Evolutionary conservation across 2,797 vertebrate species (phyloP).

Genomic region (Streptopelia turtur): DNA sequence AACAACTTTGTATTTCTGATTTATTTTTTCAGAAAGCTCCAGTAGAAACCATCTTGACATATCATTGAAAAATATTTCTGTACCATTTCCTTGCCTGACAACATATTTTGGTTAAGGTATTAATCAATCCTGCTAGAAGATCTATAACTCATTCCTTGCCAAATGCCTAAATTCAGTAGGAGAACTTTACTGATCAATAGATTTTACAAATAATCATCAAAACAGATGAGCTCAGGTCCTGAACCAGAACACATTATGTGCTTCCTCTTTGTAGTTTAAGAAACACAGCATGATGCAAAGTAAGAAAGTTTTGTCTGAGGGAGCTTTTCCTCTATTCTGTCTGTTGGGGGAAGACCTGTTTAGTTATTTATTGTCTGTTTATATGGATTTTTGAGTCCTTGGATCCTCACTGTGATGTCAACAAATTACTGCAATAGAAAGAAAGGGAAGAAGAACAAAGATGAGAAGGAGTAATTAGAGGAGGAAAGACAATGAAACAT

Average conservation of each 20-base stretch:
- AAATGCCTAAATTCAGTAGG: background rate
- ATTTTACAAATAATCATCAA: slow-evolving; percentile 12
- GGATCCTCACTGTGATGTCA: background rate
- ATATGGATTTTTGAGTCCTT: background rate
- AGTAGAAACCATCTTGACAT: background rate
- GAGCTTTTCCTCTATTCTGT: background rate
- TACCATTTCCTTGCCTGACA: background rate
- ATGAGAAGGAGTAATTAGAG: background rate
- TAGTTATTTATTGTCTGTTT: background rate
- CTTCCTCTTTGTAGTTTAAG: background rate
- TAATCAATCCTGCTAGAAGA: background rate
- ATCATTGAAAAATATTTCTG: background rate
- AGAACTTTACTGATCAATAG: background rate
- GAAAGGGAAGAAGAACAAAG: background rate
- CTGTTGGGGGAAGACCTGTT: background rate
- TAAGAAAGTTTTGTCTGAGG: slow-evolving; percentile 12
- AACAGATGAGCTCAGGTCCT: background rate
- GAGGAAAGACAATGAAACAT: slow-evolving; percentile 21
- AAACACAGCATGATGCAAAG: background rate
- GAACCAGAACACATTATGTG: background rate
- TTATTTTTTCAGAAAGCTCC: background rate
- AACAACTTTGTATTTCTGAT: background rate
- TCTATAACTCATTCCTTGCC: background rate
- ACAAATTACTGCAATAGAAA: slow-evolving; percentile 1
- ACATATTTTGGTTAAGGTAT: background rate